A percentile compares a stretch with the other conserved stretches of the same genome.
phyloP scores from a whole-genome alignment of 2,888 invertebrate species.

The Barypeithes pellucidus region DNA sequence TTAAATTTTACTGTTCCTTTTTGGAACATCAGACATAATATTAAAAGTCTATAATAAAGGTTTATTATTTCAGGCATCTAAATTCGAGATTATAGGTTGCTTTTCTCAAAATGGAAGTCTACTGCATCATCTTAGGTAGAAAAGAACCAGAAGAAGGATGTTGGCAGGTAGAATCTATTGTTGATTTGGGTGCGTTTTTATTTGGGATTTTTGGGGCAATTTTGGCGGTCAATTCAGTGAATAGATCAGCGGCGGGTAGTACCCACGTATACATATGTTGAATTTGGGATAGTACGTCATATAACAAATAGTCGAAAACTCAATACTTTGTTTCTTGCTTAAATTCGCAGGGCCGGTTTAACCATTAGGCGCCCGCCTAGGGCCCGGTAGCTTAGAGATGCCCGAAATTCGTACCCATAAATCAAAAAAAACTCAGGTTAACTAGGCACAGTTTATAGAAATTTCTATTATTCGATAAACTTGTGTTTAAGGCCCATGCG shows the following conservation, averaged over 20 bases:
- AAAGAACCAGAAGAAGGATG: constrained; percentile 30
- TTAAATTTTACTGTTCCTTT: constrained; percentile 50
- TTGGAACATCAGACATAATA: constrained; percentile 41
- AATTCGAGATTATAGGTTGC: constrained; percentile 49
- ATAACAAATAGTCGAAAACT: no score
- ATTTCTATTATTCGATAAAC: no score
- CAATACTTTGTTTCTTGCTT: no score
- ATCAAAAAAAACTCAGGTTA: no score
- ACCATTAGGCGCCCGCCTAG: no score
- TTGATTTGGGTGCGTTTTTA: constrained; percentile 36
- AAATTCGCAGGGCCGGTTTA: no score
- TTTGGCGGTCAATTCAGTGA: constrained; percentile 22
- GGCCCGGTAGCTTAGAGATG: no score
- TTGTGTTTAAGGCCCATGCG: no score
- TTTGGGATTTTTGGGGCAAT: constrained; percentile 32
- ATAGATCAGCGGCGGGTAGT: background rate
- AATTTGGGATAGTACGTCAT: no score
- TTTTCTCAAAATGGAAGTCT: constrained; percentile 48
- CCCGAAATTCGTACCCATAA: no score
- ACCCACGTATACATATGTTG: no score
- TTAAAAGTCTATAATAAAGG: constrained; percentile 50
- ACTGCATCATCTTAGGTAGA: constrained; percentile 40
- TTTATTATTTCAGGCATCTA: constrained; percentile 53
- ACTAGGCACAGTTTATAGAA: no score
- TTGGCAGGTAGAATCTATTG: constrained; percentile 39